Base-by-base conservation (phyloP, 2,113 vertebrate species). In the Lonchura striata region DNA sequence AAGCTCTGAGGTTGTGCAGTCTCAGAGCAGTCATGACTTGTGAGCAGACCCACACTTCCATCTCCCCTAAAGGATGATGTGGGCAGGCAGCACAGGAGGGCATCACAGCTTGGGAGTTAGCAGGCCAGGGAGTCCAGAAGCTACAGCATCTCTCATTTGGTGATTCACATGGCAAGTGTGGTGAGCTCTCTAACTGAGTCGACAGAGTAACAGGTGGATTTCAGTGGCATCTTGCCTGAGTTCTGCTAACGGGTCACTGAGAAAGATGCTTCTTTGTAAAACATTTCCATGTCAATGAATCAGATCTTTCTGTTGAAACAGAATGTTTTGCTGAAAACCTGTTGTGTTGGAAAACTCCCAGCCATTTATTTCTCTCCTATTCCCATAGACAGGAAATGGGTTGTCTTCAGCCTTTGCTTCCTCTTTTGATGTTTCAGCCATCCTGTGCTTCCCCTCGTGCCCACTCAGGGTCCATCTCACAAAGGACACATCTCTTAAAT, bases 241-340 rank as follows among this genome's bases (percentile, higher is more conserved):
- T 94, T 94, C 86, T 84, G 20, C 61, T 89, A 53, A 84, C 60
- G 84, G 95, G 92, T 94, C 57, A 42, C 21, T 46, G 70, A 57
- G 82, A 95, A 97, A 94, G 89, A 95, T 95, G 86, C n/a, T 92
- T 89, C 90, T 91, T 75, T 91, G 69, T 95, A 92, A 96, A 97
- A 96, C 96, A 94, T 89, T 96, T 96, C 94, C 44, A 94, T 92
- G 93, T 94, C 74, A 91, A 68, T 95, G 86, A 95, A 95, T 95
- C 92, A 92, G 81, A 82, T 78, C 86, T 94, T 94, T 91, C 86
- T 94, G 88, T 91, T 90, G 83, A 84, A 95, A 91, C 27, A 2
- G 72, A 95, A 95, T 95, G 94, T 97, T 97, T 95, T 92, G 83
- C 57, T 14, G 65, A 94, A 94, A 97, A 95, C 86, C 91, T 96